A percentile compares a stretch with the other conserved stretches of the same genome.
Evolutionary conservation across 2,888 invertebrate species (phyloP).

Genomic region (Clostera curtula): DNA sequence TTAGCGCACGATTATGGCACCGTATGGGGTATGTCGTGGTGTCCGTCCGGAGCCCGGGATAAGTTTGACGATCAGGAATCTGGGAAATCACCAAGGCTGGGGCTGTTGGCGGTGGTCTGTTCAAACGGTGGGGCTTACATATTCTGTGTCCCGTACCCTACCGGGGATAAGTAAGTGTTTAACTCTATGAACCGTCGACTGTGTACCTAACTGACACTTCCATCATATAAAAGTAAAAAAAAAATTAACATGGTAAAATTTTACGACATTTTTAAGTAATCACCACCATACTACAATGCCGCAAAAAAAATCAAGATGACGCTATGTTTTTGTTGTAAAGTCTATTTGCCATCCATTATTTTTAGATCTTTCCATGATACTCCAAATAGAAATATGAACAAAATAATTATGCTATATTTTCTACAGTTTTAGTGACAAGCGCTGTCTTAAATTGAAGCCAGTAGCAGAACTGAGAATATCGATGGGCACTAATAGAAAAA

Average conservation of each 20-base stretch:
- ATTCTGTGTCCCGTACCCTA: conserved; percentile 73
- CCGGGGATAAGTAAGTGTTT: too few species aligned
- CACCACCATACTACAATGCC: too few species aligned
- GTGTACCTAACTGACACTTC: too few species aligned
- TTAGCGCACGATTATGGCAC: conserved; percentile 78
- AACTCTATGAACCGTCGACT: too few species aligned
- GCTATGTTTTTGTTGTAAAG: too few species aligned
- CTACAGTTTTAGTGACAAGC: conserved; percentile 39
- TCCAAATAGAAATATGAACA: conserved; percentile 34
- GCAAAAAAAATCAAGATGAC: too few species aligned
- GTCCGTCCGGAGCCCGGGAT: conserved; percentile 82
- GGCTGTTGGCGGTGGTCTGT: conserved; percentile 81
- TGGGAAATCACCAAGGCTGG: conserved; percentile 57
- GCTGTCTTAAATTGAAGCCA: conserved; percentile 60
- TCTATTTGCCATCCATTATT: too few species aligned
- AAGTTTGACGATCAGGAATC: conserved; percentile 1
- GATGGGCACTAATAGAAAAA: conserved; percentile 24
- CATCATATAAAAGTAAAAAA: too few species aligned
- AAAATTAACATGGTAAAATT: too few species aligned
- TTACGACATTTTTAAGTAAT: too few species aligned
- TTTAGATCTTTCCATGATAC: too few species aligned
- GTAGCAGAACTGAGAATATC: conserved; percentile 53
- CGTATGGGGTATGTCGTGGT: conserved; percentile 84
- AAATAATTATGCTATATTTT: neutral
- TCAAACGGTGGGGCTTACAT: conserved; percentile 79